These are phyloP conservation scores for Corvus moneduloides DNA, from an alignment of 2,113 vertebrate species.

Conservation along the genomic window DNA sequence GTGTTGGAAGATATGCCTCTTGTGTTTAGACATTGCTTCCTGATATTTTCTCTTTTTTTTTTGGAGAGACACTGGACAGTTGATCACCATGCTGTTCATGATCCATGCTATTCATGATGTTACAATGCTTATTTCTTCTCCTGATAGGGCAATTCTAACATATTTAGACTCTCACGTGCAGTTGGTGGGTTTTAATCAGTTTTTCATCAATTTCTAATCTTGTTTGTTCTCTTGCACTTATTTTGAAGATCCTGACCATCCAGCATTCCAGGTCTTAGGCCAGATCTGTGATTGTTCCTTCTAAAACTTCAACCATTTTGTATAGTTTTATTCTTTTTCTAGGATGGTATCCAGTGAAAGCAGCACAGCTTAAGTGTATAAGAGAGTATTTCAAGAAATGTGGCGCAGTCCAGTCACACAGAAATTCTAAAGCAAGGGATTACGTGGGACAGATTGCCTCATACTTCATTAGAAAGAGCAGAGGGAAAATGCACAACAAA, in stretches of 20 bases:
- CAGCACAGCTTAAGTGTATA: background rate
- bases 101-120: background rate
- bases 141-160: background rate
- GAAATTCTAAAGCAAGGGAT: background rate
- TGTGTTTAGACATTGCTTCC: background rate
- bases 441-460: background rate
- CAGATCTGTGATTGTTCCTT: background rate
- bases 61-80: background rate
- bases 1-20: background rate
- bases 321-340: background rate
- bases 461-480: background rate
- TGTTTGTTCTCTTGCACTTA: background rate
- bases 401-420: background rate
- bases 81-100: background rate
- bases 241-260: background rate
- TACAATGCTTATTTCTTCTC: background rate
- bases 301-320: background rate
- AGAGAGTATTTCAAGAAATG: background rate
- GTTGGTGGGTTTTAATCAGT: background rate
- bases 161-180: background rate
- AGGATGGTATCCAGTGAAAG: background rate
- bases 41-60: background rate
- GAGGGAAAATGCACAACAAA: background rate
- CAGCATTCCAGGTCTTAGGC: background rate
- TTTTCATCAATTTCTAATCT: background rate